phyloP scores from a whole-genome alignment of 2,113 vertebrate species.

The Rhinichthys klamathensis region DNA sequence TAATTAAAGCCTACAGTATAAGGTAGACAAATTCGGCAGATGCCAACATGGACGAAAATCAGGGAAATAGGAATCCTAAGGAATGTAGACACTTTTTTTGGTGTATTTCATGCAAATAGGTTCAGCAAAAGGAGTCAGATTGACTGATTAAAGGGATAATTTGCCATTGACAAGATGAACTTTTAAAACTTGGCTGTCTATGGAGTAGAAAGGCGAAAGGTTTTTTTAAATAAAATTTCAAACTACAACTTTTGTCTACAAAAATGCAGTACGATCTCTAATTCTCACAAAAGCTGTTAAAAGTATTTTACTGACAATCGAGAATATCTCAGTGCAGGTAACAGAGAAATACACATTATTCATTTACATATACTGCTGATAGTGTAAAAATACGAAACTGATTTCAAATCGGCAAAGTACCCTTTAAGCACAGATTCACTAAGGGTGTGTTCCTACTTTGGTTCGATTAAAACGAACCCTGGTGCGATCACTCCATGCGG shows the following conservation, averaged over 20 bases:
- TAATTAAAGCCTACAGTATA: background rate
- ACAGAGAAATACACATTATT: background rate
- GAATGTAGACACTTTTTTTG: background rate
- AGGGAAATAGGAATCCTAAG: background rate
- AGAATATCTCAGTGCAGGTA: background rate
- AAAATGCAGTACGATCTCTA: background rate
- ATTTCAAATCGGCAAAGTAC: background rate
- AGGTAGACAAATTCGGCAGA: background rate
- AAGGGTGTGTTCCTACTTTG: no score
- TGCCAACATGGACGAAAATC: background rate
- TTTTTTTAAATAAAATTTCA: no score
- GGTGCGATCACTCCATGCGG: no score
- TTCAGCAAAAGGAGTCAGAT: background rate
- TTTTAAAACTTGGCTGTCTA: background rate
- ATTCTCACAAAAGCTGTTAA: background rate
- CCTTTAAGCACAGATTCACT: no score
- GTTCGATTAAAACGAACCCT: no score
- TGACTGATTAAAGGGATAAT: background rate
- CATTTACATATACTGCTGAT: background rate
- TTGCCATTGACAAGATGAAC: background rate
- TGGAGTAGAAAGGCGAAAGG: background rate
- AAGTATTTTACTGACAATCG: background rate
- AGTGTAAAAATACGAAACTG: background rate
- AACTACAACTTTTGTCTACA: background rate
- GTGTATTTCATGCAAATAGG: background rate